Conservation (phyloP, 1,140 invertebrate genomes). For the Heterodera carotae region DNA sequence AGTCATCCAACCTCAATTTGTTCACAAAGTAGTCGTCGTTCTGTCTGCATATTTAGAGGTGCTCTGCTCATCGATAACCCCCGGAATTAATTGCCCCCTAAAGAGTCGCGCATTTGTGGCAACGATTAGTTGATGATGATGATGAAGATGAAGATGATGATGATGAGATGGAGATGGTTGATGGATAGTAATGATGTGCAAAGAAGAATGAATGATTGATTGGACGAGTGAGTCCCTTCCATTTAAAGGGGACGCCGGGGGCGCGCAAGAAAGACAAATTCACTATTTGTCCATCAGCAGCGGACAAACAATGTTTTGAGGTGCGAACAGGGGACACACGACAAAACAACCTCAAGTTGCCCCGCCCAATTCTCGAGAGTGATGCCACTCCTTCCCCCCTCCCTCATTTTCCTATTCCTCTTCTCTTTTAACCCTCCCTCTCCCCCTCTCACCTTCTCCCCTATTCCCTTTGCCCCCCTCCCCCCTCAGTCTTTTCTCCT, state of each 20-base stretch:
- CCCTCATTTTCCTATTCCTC: too few relatives aligned
- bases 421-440: not conserved
- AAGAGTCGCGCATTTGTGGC: too few relatives aligned
- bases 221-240: too few relatives aligned
- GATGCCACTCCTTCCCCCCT: not conserved
- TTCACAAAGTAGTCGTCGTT: not conserved
- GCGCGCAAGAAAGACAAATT: not conserved
- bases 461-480: too few relatives aligned
- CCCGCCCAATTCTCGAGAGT: not conserved
- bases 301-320: not conserved
- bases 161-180: not conserved
- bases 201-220: too few relatives aligned
- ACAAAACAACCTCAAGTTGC: not conserved
- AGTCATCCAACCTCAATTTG: not conserved
- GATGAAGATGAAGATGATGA: not conserved
- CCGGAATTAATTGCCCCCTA: not conserved
- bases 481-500: too few relatives aligned
- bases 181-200: too few relatives aligned
- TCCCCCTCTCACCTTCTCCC: not conserved
- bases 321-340: not conserved
- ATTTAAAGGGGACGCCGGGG: too few relatives aligned
- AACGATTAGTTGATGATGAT: too few relatives aligned
- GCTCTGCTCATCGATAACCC: too few relatives aligned
- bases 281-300: not conserved
- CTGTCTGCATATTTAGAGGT: too few relatives aligned